These are phyloP conservation scores for Tachina grossa DNA, from an alignment of 2,888 invertebrate species.

Conservation along the genomic window DNA sequence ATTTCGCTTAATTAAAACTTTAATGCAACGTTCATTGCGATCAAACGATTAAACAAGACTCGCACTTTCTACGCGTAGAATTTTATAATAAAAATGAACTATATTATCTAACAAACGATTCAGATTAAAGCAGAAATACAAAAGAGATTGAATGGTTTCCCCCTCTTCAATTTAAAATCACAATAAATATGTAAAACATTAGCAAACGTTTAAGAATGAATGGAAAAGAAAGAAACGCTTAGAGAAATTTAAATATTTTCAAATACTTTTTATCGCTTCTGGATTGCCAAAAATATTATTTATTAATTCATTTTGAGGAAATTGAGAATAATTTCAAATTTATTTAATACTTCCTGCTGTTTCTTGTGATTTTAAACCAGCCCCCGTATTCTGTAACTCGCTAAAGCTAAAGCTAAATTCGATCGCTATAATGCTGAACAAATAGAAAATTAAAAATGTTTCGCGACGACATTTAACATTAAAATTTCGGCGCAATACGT, in stretches of 20 bases:
- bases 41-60: conserved; percentile 30
- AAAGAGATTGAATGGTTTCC: not conserved
- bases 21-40: conserved; percentile 61
- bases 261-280: conserved; percentile 8
- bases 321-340: conserved; percentile 61
- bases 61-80: conserved; percentile 19
- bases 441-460: no score
- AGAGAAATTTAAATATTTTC: not conserved
- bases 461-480: no score
- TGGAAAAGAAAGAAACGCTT: not conserved
- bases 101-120: not conserved
- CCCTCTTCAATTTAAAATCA: not conserved
- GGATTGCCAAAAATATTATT: conserved; percentile 43
- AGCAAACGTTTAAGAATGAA: not conserved
- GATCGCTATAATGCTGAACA: no score
- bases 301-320: conserved; percentile 34
- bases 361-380: no score
- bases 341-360: conserved; percentile 56
- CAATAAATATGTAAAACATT: not conserved
- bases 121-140: not conserved
- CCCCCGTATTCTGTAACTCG: no score
- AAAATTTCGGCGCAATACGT: no score
- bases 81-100: conserved; percentile 4
- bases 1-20: conserved; percentile 48
- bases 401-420: no score